Conservation (phyloP, 2,797 vertebrate genomes). For the Pangasius mekongensis region DNA sequence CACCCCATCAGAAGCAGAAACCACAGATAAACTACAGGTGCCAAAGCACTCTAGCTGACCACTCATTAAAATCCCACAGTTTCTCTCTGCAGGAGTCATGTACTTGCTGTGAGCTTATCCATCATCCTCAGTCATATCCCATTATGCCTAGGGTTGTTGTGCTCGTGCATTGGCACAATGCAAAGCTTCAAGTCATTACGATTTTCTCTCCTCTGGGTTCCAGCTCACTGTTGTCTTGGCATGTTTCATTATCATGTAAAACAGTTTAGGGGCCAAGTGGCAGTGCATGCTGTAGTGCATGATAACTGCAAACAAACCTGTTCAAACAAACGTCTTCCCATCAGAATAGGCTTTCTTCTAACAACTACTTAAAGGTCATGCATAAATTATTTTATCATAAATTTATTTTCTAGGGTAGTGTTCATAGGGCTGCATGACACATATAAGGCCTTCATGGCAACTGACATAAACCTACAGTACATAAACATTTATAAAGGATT, state of each 20-base stretch:
- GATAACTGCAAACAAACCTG: constrained; percentile 33
- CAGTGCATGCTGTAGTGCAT: constrained; percentile 24
- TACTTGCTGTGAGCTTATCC: constrained; percentile 35
- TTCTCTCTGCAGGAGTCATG: background rate
- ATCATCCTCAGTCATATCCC: constrained; percentile 35
- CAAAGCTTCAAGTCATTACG: constrained; percentile 36
- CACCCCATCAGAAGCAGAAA: background rate
- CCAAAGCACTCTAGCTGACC: constrained; percentile 18
- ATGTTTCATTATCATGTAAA: constrained; percentile 53
- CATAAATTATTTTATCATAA: background rate
- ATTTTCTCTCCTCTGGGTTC: constrained; percentile 24
- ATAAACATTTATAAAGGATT: constrained; percentile 4
- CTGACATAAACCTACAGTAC: background rate
- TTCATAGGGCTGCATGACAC: background rate
- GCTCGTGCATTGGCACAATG: constrained; percentile 19
- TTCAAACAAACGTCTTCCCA: background rate
- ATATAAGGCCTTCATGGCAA: background rate
- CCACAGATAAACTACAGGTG: constrained; percentile 15
- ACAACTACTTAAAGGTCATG: background rate
- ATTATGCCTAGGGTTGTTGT: constrained; percentile 20
- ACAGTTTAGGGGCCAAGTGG: constrained; percentile 38
- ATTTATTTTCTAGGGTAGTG: background rate
- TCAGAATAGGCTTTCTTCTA: background rate
- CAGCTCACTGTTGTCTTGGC: constrained; percentile 41
- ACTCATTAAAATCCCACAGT: constrained; percentile 21